phyloP scores from a whole-genome alignment of 2,113 vertebrate genomes.

The Podarcis raffonei region DNA sequence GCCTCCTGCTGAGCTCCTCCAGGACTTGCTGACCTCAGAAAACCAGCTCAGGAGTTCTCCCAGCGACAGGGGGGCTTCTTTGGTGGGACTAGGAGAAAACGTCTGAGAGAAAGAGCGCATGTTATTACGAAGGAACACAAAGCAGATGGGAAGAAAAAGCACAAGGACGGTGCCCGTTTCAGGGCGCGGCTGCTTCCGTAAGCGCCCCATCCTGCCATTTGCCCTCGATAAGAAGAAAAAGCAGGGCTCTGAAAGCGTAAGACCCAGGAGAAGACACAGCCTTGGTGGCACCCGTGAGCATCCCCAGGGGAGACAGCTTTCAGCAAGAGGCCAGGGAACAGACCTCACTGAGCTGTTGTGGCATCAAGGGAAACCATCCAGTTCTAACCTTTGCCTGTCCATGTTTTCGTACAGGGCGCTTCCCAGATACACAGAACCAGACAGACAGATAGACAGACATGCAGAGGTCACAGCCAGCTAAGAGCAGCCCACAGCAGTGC shows the following conservation, averaged over 20 bases:
- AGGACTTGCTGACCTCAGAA: constrained; percentile 20
- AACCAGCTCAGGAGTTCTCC: constrained; percentile 60
- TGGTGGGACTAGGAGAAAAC: constrained; percentile 36
- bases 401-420: constrained; percentile 32
- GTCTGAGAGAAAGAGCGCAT: constrained; percentile 59
- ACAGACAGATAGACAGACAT: constrained; percentile 11
- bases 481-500: not conserved
- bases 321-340: not conserved
- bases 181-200: not conserved
- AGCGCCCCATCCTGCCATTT: rapidly evolving
- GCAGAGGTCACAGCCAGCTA: not conserved
- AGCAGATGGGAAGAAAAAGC: not conserved
- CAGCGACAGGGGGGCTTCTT: constrained; percentile 16
- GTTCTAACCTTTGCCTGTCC: rapidly evolving
- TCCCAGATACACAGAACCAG: constrained; percentile 54
- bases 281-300: not conserved
- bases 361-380: not conserved
- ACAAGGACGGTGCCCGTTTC: not conserved
- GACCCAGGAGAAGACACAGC: rapidly evolving
- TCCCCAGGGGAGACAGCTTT: not conserved
- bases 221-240: not conserved
- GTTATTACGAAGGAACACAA: not conserved
- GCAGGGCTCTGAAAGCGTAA: not conserved
- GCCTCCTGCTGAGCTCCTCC: constrained; percentile 24
- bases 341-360: not conserved